phyloP scores from a whole-genome alignment of 1,140 invertebrate species.

The Drosophila pseudoananassae region DNA sequence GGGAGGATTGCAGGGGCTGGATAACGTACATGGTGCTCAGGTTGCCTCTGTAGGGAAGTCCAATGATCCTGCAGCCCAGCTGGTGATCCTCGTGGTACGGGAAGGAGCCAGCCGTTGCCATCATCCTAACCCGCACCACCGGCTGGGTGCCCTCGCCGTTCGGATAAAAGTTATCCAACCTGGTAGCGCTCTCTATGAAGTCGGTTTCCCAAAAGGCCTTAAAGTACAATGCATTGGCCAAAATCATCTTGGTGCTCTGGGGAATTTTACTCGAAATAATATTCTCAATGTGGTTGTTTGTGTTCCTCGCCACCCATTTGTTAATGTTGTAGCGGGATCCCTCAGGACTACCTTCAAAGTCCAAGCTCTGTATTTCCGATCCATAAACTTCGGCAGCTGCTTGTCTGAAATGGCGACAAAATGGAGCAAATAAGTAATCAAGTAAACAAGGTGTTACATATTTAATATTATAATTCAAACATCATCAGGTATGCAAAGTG shows the following conservation, averaged over 20 bases:
- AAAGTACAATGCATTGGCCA: conserved; percentile 92
- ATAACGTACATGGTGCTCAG: conserved; percentile 89
- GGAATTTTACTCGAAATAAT: conserved; percentile 85
- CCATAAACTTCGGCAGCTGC: conserved; percentile 85
- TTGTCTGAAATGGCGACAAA: conserved; percentile 47
- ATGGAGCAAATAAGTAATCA: conserved; percentile 12
- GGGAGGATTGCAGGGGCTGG: conserved; percentile 86
- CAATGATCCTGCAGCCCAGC: conserved; percentile 86
- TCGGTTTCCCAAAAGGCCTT: conserved; percentile 90
- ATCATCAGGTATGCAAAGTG: conserved; percentile 8
- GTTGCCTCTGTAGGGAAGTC: conserved; percentile 89
- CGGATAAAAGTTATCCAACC: conserved; percentile 84
- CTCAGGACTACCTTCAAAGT: conserved; percentile 85
- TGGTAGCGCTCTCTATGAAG: conserved; percentile 86
- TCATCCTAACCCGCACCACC: conserved; percentile 87
- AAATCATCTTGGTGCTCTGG: conserved; percentile 86
- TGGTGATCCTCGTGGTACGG: conserved; percentile 69
- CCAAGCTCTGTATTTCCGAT: conserved; percentile 85
- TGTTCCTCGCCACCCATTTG: conserved; percentile 88
- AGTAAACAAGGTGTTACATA: not conserved
- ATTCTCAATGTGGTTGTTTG: conserved; percentile 87
- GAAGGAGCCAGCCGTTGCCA: conserved; percentile 86
- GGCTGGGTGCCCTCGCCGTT: conserved; percentile 82
- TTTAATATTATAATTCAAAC: not conserved
- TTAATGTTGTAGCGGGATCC: conserved; percentile 86